Conservation (phyloP, 2,797 vertebrate species). For the Anomalospiza imberbis region DNA sequence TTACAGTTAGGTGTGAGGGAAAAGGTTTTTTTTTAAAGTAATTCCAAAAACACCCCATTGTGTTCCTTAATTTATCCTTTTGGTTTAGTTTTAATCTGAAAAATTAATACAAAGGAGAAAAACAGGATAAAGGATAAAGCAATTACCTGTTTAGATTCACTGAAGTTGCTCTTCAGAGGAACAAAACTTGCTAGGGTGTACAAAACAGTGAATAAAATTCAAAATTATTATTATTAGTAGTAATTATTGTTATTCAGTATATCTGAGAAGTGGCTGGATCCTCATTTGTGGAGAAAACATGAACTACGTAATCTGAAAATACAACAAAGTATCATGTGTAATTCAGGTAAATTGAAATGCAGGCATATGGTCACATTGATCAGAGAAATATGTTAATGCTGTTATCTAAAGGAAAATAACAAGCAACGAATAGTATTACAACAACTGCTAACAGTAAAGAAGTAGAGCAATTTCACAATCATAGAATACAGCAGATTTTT, state of each 20-base stretch:
- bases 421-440: not conserved
- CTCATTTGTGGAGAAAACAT: not conserved
- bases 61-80: not conserved
- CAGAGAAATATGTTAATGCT: not conserved
- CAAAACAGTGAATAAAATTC: not conserved
- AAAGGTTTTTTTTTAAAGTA: not conserved
- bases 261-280: not conserved
- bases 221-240: not conserved
- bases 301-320: not conserved
- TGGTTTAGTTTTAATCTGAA: not conserved
- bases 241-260: not conserved
- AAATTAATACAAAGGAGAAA: not conserved
- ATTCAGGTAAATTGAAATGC: not conserved
- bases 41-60: not conserved
- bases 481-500: not conserved
- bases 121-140: not conserved
- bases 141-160: not conserved
- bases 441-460: not conserved
- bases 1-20: not conserved
- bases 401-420: not conserved
- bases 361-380: not conserved
- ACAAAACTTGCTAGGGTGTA: not conserved
- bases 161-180: not conserved
- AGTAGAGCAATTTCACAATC: not conserved
- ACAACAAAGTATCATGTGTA: not conserved